These are phyloP conservation scores for Xanthorhoe spadicearia DNA, from an alignment of 2,888 invertebrate species.

Conservation along the genomic window DNA sequence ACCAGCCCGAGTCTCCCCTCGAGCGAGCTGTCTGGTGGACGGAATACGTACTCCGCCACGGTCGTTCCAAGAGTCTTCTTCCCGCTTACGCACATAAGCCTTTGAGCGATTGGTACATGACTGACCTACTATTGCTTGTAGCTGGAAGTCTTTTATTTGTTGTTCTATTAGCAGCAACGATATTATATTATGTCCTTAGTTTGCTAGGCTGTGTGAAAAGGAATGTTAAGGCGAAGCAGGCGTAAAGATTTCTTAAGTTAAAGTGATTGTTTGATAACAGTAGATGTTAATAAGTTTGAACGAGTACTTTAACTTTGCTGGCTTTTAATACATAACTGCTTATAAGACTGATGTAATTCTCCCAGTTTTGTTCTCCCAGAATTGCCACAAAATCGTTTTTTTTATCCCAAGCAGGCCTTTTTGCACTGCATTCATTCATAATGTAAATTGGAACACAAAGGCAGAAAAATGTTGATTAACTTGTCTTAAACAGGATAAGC, in stretches of 20 bases:
- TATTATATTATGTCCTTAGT: background rate
- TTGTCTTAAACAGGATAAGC: too few relatives aligned
- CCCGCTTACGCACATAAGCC: constrained; percentile 46
- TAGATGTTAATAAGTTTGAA: too few relatives aligned
- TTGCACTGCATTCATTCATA: too few relatives aligned
- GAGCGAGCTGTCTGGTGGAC: constrained; percentile 55
- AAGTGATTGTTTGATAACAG: too few relatives aligned
- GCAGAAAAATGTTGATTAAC: too few relatives aligned
- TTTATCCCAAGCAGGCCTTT: too few relatives aligned
- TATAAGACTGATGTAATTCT: too few relatives aligned
- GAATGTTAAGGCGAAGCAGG: background rate
- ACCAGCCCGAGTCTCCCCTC: constrained; percentile 47
- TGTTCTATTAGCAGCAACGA: background rate
- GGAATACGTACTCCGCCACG: constrained; percentile 52
- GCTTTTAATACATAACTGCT: too few relatives aligned
- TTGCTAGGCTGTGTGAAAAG: background rate
- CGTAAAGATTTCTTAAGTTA: background rate
- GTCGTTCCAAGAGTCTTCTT: constrained; percentile 48
- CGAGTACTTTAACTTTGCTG: too few relatives aligned
- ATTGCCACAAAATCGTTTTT: too few relatives aligned
- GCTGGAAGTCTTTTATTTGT: background rate
- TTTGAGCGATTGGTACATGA: constrained; percentile 43
- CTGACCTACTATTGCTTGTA: constrained; percentile 26
- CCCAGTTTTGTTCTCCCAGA: too few relatives aligned
- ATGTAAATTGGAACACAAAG: too few relatives aligned